Evolutionary conservation across 2,797 vertebrate genomes (phyloP), one percentile per base, ranked within the genome.

Genomic region (Phalanger gymnotis): DNA sequence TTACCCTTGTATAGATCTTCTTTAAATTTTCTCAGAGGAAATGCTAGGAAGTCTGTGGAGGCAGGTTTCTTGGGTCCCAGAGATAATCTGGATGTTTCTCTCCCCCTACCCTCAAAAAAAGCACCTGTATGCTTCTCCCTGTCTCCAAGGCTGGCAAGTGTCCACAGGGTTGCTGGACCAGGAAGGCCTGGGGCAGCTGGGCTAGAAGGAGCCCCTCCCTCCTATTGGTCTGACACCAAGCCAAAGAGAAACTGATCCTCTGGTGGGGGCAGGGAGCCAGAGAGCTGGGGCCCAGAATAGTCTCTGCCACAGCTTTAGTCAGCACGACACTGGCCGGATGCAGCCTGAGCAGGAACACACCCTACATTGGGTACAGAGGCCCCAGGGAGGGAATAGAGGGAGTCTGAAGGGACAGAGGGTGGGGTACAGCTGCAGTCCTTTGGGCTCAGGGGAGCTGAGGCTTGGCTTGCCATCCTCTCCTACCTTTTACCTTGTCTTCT

Each of bases 201-300:
- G 6, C 22, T 66, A 51, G 0, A 52, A 22, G 13, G 30, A 87
- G 61, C 53, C 89, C 61, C 92, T 93, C 95, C 97, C 91, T 95
- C 92, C 53, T 57, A 3, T 19, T 58, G n/a, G 92, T 58, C 90
- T 16, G 97, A 96, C 95, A 96, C 61, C 95, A 93, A 96, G 94
- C 96, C 97, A 97, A 92, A 94, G 95, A 92, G 97, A 97, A 97
- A 58, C 95, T 3, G 94, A 98, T 97, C 94, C 1, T 51, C 73
- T 87, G 30, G 16, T 34, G 57, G 27, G 25, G 97, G 96, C 96
- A 2, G 47, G 25, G 91, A 3, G 97, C 97, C 97, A 95, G 58
- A 54, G 73, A 34, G 90, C 96, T 5, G 27, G 73, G 95, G 97
- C 97, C 96, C 95, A 98, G 97, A 98, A 98, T 97, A 98, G 97